Evolutionary conservation across 2,113 vertebrate species (phyloP).

Genomic region (Greenwoodochromis staneri): DNA sequence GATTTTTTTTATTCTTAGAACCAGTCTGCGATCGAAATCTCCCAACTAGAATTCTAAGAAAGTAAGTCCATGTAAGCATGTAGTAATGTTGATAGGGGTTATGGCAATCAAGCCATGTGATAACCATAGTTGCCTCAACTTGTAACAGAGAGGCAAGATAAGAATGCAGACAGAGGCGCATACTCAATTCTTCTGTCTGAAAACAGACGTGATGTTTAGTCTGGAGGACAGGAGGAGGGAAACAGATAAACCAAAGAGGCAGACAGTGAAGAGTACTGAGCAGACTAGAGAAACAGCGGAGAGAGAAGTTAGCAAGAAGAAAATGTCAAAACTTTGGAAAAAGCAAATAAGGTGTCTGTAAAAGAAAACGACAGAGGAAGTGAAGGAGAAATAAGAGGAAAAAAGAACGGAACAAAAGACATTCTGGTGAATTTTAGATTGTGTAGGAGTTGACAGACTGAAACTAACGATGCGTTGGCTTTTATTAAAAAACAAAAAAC

Average conservation of each 20-base stretch:
- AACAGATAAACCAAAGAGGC: conserved; percentile 18
- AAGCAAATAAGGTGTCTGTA: background rate
- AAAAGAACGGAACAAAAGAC: background rate
- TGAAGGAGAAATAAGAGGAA: background rate
- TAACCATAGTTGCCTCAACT: background rate
- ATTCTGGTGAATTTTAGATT: background rate
- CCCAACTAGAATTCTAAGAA: background rate
- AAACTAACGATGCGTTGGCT: background rate
- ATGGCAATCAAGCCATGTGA: background rate
- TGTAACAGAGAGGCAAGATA: conserved; percentile 10
- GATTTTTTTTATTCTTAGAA: background rate
- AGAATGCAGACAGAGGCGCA: background rate
- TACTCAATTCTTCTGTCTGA: conserved; percentile 33
- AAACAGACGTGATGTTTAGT: conserved; percentile 51
- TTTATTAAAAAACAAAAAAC: background rate
- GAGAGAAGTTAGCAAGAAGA: background rate
- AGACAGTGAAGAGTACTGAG: background rate
- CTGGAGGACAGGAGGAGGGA: conserved; percentile 29
- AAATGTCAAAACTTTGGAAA: background rate
- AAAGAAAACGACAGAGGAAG: background rate
- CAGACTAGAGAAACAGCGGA: background rate
- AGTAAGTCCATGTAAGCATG: background rate
- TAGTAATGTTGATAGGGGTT: background rate
- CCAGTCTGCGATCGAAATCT: background rate
- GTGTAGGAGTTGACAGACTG: background rate